Conservation (phyloP, 2,797 vertebrate genomes). For the Halcyon leucocephala region DNA sequence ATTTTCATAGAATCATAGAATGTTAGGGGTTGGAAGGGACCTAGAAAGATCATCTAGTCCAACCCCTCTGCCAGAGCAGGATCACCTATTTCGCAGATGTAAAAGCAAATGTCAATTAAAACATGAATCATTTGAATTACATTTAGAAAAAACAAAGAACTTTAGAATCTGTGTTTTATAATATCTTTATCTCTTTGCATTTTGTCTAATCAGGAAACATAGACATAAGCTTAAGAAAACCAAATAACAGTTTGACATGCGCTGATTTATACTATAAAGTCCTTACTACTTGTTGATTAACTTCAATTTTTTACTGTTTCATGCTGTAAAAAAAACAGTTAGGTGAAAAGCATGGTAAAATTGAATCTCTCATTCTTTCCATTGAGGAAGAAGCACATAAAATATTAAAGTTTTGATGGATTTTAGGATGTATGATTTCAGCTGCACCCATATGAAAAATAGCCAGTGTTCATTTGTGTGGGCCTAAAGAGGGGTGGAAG, state of each 20-base stretch:
- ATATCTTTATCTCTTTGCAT: neutral
- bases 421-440: neutral
- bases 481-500: neutral
- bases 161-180: neutral
- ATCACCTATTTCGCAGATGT: neutral
- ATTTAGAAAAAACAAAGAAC: neutral
- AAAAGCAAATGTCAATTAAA: neutral
- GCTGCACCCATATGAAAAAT: neutral
- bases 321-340: neutral
- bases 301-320: neutral
- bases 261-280: neutral
- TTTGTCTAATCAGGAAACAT: neutral
- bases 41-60: no score
- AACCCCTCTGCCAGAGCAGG: no score
- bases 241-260: neutral
- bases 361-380: neutral
- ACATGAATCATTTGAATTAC: neutral
- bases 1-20: neutral
- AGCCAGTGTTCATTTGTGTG: rapidly evolving
- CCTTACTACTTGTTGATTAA: neutral
- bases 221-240: neutral
- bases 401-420: neutral
- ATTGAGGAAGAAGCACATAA: neutral
- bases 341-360: rapidly evolving
- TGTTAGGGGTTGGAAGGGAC: no score